Conservation (phyloP, 2,888 invertebrate genomes). For the Microctonus brassicae region DNA sequence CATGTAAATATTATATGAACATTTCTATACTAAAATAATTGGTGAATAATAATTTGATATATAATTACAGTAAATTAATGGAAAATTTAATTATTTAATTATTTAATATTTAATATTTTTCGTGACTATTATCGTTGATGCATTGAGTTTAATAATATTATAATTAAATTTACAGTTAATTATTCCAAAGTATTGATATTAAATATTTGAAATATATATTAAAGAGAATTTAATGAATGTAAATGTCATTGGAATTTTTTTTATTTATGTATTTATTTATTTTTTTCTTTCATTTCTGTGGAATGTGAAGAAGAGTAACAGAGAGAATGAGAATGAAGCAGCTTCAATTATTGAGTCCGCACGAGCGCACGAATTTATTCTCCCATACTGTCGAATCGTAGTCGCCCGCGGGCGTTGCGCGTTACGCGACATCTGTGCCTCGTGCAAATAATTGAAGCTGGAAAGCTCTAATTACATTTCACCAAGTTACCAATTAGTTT, state of each 20-base stretch:
- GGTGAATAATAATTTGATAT: too few species aligned
- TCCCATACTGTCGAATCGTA: neutral
- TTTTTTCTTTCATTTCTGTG: too few species aligned
- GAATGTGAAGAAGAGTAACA: neutral
- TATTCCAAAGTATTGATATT: too few species aligned
- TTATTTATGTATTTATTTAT: too few species aligned
- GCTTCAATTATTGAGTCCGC: neutral
- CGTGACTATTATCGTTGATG: too few species aligned
- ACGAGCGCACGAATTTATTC: neutral
- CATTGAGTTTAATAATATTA: too few species aligned
- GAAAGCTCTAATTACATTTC: conserved; percentile 54
- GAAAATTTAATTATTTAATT: neutral
- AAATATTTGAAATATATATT: too few species aligned
- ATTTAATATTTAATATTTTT: too few species aligned
- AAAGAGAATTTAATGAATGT: too few species aligned
- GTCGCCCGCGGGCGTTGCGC: conserved; percentile 15
- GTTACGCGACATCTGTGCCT: conserved; percentile 43
- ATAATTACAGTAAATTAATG: neutral
- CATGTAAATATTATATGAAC: neutral
- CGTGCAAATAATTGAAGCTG: conserved; percentile 47
- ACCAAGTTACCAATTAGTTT: conserved; percentile 54
- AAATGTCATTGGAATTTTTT: too few species aligned
- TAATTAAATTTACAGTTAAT: too few species aligned
- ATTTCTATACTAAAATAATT: neutral
- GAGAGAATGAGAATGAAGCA: neutral